Percentiles rank a stretch among this genome's conserved stretches.
phyloP scores from a whole-genome alignment of 2,888 invertebrate species.

The Margaritifera margaritifera region DNA sequence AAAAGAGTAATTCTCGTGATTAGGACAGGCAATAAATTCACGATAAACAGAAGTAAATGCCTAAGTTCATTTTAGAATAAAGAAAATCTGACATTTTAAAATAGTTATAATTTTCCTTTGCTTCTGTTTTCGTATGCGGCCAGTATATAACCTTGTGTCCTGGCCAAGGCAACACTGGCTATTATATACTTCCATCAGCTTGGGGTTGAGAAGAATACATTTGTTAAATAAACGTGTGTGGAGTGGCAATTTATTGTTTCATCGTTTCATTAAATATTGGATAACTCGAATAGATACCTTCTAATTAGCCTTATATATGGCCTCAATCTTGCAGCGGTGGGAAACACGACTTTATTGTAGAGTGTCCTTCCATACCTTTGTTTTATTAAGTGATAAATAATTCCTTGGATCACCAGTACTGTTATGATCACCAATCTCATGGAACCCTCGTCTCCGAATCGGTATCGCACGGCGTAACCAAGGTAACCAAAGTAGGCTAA shows the following conservation, averaged over 20 bases:
- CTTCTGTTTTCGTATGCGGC: too few species aligned
- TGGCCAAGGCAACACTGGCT: too few species aligned
- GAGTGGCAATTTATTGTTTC: too few species aligned
- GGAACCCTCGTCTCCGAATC: constrained; percentile 46
- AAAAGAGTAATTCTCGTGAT: too few species aligned
- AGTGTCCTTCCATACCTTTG: constrained; percentile 24
- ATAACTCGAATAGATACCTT: constrained; percentile 17
- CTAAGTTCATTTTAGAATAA: too few species aligned
- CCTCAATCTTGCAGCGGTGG: constrained; percentile 7
- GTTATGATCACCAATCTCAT: constrained; percentile 42
- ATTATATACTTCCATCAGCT: too few species aligned
- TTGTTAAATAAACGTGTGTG: neutral
- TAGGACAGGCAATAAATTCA: too few species aligned
- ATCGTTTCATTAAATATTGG: neutral
- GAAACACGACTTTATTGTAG: constrained; percentile 14
- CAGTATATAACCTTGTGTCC: too few species aligned
- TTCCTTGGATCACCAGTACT: constrained; percentile 25
- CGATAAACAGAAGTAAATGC: too few species aligned
- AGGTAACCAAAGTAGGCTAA: constrained; percentile 26
- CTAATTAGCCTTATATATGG: constrained; percentile 18
- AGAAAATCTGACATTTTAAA: too few species aligned
- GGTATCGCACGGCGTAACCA: constrained; percentile 20
- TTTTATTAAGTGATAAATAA: constrained; percentile 27
- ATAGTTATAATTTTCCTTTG: too few species aligned
- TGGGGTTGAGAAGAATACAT: too few species aligned